Base-by-base conservation (phyloP, 1,140 invertebrate genomes). In the Halyomorpha halys region DNA sequence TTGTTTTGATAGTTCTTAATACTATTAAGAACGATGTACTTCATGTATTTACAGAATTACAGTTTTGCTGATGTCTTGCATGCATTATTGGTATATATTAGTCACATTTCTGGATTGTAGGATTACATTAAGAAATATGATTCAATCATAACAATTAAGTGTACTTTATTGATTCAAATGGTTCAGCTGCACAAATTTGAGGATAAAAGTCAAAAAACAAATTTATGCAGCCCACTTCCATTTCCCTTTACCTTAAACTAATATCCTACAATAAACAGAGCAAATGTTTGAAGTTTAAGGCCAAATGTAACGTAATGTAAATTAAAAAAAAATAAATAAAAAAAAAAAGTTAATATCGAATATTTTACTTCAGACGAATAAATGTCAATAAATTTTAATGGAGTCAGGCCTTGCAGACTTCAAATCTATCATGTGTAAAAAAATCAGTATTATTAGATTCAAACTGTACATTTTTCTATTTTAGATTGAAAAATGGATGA, bases 81-180 rank as follows among this genome's bases (percentile, higher is more conserved):
- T 71, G 70, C 69, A 69, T 70, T 66, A 70, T 69, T 70, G 70
- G 69, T 69, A 71, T 71, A 71, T 69, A 71, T 70, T 71, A 71
- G 68, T 67, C 68, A 67, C 66, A 69, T 69, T 69, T 69, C 69
- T 71, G 70, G 68, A 69, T 71, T 70, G 70, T 71, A 71, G 70
- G 69, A 71, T 70, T 71, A 71, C 70, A 71, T 63, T 68, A 68
- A 63, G 59, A 68, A 68, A 68, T 68, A 70, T 70, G 70, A 71
- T 71, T 70, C 68, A 70, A 71, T 70, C 66, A 68, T 70, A 70
- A 56, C 18, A 56, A 56, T 23, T 23, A 49, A 16, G 53, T 56
- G 19, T 56, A 56, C 53, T 56, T 56, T 56, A 56, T 56, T 56
- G 15, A 56, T 16, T 56, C 18, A 56, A 56, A 56, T 56, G 53